Evolutionary conservation across 1,140 invertebrate genomes (phyloP).

Genomic region (Drosophila parvula): DNA sequence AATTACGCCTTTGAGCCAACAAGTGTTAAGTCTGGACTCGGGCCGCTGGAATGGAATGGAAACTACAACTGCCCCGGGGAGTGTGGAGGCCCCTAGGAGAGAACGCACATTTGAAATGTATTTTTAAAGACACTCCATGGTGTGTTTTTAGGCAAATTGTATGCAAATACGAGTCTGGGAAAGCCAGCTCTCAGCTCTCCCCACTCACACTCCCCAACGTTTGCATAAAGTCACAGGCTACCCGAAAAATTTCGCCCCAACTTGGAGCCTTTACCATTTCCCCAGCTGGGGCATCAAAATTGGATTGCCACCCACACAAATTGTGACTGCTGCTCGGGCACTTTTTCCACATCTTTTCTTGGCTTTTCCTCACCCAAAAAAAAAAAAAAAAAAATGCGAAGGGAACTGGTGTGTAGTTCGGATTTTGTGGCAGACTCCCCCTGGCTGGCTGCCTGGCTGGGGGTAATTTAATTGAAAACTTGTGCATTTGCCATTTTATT

Average conservation of each 20-base stretch:
- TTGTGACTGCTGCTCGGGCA: constrained; percentile 51
- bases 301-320: constrained; percentile 72
- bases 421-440: constrained; percentile 37
- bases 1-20: constrained; percentile 81
- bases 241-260: neutral
- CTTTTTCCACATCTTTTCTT: constrained; percentile 28
- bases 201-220: constrained; percentile 10
- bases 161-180: constrained; percentile 73
- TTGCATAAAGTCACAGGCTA: constrained; percentile 44
- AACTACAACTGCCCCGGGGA: constrained; percentile 21
- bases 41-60: constrained; percentile 17
- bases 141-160: constrained; percentile 82
- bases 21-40: constrained; percentile 67
- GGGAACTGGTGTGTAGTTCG: constrained; percentile 32
- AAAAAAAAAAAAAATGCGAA: constrained; percentile 7
- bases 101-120: constrained; percentile 69
- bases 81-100: constrained; percentile 11
- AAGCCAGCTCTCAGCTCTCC: constrained; percentile 10
- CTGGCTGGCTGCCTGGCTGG: neutral
- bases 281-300: constrained; percentile 65
- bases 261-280: constrained; percentile 30
- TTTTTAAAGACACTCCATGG: constrained; percentile 78
- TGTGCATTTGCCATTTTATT: constrained; percentile 73
- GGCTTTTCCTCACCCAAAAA: constrained; percentile 13
- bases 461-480: constrained; percentile 80